These are phyloP conservation scores for Leptinotarsa lineolata DNA, from an alignment of 1,140 invertebrate species.

Conservation along the genomic window DNA sequence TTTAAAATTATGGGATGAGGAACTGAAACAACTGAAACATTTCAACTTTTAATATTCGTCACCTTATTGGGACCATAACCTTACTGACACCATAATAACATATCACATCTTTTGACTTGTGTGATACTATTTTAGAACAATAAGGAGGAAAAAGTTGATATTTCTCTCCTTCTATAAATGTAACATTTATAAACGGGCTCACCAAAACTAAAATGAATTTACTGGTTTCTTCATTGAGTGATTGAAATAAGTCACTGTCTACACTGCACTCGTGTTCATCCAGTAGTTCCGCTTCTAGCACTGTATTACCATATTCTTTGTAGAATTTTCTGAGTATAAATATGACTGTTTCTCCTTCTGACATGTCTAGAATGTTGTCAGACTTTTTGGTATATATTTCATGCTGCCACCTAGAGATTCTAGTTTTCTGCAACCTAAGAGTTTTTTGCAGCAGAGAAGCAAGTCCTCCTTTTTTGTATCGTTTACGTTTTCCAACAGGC, in stretches of 20 bases:
- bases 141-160: constrained; percentile 33
- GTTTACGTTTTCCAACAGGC: constrained; percentile 26
- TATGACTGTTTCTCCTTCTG: background rate
- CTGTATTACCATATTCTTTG: constrained; percentile 27
- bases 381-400: constrained; percentile 36
- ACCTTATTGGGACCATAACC: background rate
- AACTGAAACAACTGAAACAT: too few relatives aligned
- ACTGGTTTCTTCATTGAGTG: constrained; percentile 6
- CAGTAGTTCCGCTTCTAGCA: constrained; percentile 18
- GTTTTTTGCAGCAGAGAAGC: constrained; percentile 36
- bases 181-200: constrained; percentile 14
- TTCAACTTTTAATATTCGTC: background rate
- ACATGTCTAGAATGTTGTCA: constrained; percentile 10
- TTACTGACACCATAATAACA: constrained; percentile 28
- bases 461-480: constrained; percentile 36
- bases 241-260: background rate
- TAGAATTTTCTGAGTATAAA: constrained; percentile 22
- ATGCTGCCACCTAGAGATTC: constrained; percentile 39
- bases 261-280: background rate
- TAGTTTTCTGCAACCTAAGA: constrained; percentile 30
- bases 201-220: constrained; percentile 4
- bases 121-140: constrained; percentile 19
- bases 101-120: constrained; percentile 16
- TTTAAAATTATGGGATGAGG: too few relatives aligned
- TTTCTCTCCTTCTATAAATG: background rate